Evolutionary conservation across 2,113 vertebrate species (phyloP).

Genomic region (Struthidea cinerea): DNA sequence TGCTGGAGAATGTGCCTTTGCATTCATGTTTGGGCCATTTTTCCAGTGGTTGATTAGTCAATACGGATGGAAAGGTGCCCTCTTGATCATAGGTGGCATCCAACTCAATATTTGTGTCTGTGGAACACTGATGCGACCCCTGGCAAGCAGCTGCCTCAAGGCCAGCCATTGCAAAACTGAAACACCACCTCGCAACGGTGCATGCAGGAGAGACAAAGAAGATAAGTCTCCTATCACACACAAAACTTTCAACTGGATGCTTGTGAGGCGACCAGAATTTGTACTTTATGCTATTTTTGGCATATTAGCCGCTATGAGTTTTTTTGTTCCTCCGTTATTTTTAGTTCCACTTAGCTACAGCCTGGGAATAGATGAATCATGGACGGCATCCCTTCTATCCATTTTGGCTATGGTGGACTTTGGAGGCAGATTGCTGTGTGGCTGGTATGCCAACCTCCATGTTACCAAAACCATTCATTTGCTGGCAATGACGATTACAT

Average conservation of each 20-base stretch:
- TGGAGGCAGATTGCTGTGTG: constrained; percentile 68
- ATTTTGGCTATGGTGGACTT: constrained; percentile 71
- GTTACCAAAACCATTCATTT: constrained; percentile 73
- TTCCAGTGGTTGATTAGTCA: constrained; percentile 54
- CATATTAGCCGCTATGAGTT: constrained; percentile 69
- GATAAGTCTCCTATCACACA: background rate
- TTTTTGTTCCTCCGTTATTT: constrained; percentile 75
- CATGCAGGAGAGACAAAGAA: background rate
- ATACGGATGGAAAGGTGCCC: constrained; percentile 50
- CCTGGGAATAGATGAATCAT: constrained; percentile 66
- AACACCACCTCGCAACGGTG: background rate
- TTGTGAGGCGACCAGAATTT: constrained; percentile 37
- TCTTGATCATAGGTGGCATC: constrained; percentile 49
- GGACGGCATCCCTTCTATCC: constrained; percentile 72
- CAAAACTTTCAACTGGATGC: constrained; percentile 35
- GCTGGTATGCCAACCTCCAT: constrained; percentile 71
- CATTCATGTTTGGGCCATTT: constrained; percentile 31
- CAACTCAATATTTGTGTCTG: constrained; percentile 56
- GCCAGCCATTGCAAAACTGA: background rate
- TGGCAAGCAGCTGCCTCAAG: background rate
- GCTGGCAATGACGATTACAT: constrained; percentile 58
- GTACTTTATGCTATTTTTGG: constrained; percentile 73
- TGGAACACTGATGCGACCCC: constrained; percentile 42
- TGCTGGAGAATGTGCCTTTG: constrained; percentile 75
- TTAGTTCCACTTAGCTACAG: constrained; percentile 72